phyloP scores from a whole-genome alignment of 2,113 vertebrate genomes.

The Eulemur rufifrons region DNA sequence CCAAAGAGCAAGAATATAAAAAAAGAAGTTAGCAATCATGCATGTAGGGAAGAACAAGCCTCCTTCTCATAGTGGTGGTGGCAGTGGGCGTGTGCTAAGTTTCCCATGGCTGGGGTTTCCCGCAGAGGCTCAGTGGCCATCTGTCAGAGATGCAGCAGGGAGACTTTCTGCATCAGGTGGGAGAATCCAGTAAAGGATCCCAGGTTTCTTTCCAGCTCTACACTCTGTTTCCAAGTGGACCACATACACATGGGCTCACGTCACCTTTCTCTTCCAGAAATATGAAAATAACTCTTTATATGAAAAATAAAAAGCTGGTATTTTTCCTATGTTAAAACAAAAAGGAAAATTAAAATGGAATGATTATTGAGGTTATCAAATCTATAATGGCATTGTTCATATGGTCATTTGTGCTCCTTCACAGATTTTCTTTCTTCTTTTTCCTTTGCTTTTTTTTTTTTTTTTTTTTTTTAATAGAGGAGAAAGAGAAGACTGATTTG shows the following conservation, averaged over 20 bases:
- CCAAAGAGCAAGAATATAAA: neutral
- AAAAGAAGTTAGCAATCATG: neutral
- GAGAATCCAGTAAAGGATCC: neutral
- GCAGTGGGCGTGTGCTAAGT: neutral
- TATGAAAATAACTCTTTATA: neutral
- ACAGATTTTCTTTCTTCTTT: neutral
- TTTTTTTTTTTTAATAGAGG: neutral
- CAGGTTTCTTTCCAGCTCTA: neutral
- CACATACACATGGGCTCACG: neutral
- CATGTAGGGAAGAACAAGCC: neutral
- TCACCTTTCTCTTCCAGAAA: neutral
- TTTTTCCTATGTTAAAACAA: neutral
- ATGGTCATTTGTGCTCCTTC: neutral
- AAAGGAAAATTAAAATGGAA: neutral
- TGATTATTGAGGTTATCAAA: neutral
- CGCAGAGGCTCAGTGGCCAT: neutral
- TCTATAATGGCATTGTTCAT: neutral
- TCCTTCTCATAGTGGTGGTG: neutral
- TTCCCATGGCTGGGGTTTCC: neutral
- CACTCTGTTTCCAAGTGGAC: neutral
- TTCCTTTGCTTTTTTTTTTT: neutral
- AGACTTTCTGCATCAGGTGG: neutral
- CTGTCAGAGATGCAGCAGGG: neutral
- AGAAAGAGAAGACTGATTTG: neutral
- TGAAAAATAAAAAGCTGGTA: neutral